A percentile compares a stretch with the other conserved stretches of the same genome.
Conservation (phyloP, 2,113 vertebrate species). For the Crotalus tigris region DNA sequence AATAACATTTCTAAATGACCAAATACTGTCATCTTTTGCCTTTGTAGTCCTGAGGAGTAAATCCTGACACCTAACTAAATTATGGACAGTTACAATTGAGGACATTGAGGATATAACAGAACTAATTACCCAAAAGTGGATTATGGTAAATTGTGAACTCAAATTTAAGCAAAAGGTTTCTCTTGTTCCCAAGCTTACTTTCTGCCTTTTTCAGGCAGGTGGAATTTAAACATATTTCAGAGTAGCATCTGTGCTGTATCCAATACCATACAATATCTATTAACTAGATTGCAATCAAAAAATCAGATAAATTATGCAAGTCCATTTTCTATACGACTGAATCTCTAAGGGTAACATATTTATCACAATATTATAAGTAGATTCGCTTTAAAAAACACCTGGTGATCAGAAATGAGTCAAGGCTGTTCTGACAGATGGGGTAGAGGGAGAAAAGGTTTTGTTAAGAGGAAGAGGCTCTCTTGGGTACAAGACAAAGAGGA, state of each 20-base stretch:
- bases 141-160: background rate
- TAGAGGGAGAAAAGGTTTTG: background rate
- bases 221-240: background rate
- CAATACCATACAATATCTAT: background rate
- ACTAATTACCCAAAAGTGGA: background rate
- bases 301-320: background rate
- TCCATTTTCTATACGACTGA: background rate
- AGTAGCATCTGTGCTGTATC: background rate
- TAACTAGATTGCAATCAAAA: background rate
- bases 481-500: constrained; percentile 6
- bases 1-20: background rate
- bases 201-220: background rate
- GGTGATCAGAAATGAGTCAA: background rate
- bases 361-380: background rate
- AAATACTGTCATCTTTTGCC: background rate
- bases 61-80: background rate
- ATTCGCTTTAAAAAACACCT: background rate
- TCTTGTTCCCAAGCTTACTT: background rate
- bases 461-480: background rate
- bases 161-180: background rate
- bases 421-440: background rate
- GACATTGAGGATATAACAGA: background rate
- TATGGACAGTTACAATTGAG: background rate
- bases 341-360: background rate
- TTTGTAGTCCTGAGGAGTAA: background rate